phyloP scores from a whole-genome alignment of 2,113 vertebrate genomes.

The Tachysurus fulvidraco region DNA sequence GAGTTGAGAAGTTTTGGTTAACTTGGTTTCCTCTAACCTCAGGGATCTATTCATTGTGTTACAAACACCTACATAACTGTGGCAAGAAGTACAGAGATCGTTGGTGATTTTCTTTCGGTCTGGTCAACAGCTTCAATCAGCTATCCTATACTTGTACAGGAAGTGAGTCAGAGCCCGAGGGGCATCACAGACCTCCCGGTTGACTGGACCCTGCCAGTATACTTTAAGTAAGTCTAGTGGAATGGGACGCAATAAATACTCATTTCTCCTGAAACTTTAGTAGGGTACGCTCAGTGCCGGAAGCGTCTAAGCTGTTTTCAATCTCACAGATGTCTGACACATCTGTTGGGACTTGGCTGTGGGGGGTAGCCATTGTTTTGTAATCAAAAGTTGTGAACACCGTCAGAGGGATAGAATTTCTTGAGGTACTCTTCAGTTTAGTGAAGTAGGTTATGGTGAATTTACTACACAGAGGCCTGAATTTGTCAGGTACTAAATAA shows the following conservation, averaged over 20 bases:
- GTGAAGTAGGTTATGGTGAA: background rate
- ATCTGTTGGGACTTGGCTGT: background rate
- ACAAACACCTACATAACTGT: background rate
- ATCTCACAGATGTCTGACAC: slow-evolving; percentile 18
- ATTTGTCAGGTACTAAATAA: background rate
- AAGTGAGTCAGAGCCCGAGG: background rate
- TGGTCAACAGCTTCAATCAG: background rate
- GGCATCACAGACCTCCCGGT: slow-evolving; percentile 3
- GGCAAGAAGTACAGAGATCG: background rate
- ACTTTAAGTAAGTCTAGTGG: slow-evolving; percentile 7
- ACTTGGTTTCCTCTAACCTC: background rate
- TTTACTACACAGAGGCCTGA: background rate
- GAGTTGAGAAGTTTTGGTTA: too few species aligned
- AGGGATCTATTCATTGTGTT: background rate
- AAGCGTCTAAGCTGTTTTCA: slow-evolving; percentile 11
- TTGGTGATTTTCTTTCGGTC: background rate
- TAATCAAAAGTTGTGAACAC: slow-evolving; percentile 2
- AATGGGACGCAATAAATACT: slow-evolving; percentile 9
- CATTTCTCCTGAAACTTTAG: background rate
- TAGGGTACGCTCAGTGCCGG: background rate
- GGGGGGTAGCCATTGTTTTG: background rate
- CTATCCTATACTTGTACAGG: background rate
- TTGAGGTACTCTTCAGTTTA: too few species aligned
- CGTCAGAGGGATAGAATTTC: background rate
- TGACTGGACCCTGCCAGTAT: background rate